phyloP scores from a whole-genome alignment of 2,888 invertebrate genomes.

The Acanthoscelides obtectus region DNA sequence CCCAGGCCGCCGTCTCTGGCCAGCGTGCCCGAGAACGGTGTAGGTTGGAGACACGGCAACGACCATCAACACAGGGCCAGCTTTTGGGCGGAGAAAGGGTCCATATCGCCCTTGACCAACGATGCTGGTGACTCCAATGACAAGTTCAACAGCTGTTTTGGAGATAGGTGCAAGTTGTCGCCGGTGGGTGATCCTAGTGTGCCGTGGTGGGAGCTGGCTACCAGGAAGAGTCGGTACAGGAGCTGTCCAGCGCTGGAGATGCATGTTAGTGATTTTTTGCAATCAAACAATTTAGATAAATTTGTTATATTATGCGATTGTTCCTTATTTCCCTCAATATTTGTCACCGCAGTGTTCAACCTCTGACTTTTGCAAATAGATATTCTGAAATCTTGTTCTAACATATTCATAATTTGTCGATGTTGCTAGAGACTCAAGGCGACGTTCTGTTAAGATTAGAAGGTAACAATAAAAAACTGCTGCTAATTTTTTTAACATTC shows the following conservation, averaged over 20 bases:
- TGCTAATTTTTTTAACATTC: too few relatives aligned
- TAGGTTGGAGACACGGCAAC: slow-evolving; percentile 6
- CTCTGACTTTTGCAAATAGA: too few relatives aligned
- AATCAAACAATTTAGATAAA: background rate
- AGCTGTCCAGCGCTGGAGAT: slow-evolving; percentile 74
- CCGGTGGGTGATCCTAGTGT: slow-evolving; percentile 58
- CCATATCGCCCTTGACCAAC: background rate
- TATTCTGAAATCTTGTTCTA: too few relatives aligned
- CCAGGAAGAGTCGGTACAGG: slow-evolving; percentile 69
- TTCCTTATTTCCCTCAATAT: too few relatives aligned
- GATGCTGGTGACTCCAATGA: background rate
- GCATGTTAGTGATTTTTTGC: slow-evolving; percentile 25
- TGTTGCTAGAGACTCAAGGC: too few relatives aligned
- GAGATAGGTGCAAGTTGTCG: slow-evolving; percentile 11
- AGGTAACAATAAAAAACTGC: too few relatives aligned
- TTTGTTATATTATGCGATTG: too few relatives aligned
- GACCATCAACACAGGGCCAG: slow-evolving; percentile 5
- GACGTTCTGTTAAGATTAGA: too few relatives aligned
- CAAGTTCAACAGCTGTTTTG: slow-evolving; percentile 8
- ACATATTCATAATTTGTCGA: too few relatives aligned
- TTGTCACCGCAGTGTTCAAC: too few relatives aligned
- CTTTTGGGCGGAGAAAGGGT: slow-evolving; percentile 2
- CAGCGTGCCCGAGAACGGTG: slow-evolving; percentile 49
- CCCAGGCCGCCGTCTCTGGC: slow-evolving; percentile 45
- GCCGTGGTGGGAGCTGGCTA: slow-evolving; percentile 87